Percentiles rank a stretch among this genome's conserved stretches.
Conservation (phyloP, 2,113 vertebrate species). For the Scolopax mira region DNA sequence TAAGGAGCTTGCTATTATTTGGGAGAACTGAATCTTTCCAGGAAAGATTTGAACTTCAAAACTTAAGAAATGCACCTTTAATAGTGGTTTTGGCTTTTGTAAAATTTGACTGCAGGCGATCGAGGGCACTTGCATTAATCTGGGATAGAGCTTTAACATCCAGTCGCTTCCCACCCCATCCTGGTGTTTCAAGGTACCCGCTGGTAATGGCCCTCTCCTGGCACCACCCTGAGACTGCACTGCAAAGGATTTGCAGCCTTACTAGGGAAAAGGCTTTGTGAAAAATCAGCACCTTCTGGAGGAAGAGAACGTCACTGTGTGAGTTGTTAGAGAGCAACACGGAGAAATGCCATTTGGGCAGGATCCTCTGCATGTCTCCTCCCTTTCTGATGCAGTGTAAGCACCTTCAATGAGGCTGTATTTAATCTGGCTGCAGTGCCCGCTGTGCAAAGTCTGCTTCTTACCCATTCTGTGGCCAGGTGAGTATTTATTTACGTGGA, state of each 20-base stretch:
- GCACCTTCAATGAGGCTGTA: not conserved
- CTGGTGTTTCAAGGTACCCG: not conserved
- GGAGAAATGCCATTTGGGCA: not conserved
- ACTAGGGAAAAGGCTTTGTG: fast-evolving
- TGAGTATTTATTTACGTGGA: not conserved
- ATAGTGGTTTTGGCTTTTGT: not conserved
- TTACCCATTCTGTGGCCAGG: not conserved
- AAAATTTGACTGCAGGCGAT: not conserved
- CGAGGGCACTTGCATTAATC: not conserved
- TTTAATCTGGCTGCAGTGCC: not conserved
- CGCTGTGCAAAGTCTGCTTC: fast-evolving
- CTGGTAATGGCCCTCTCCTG: not conserved
- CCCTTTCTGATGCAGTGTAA: not conserved
- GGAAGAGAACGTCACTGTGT: not conserved
- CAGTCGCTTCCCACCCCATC: not conserved
- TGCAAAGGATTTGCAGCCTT: not conserved
- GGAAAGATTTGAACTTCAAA: not conserved
- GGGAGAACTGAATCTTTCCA: not conserved
- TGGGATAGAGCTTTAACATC: not conserved
- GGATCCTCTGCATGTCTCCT: not conserved
- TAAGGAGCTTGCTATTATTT: not conserved
- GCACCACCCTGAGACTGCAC: not conserved
- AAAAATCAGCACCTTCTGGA: not conserved
- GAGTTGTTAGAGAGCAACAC: not conserved
- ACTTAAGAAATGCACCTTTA: not conserved